Percentiles rank a stretch among this genome's conserved stretches.
Evolutionary conservation across 2,797 vertebrate genomes (phyloP).

Genomic region (Arrhamphus sclerolepis): DNA sequence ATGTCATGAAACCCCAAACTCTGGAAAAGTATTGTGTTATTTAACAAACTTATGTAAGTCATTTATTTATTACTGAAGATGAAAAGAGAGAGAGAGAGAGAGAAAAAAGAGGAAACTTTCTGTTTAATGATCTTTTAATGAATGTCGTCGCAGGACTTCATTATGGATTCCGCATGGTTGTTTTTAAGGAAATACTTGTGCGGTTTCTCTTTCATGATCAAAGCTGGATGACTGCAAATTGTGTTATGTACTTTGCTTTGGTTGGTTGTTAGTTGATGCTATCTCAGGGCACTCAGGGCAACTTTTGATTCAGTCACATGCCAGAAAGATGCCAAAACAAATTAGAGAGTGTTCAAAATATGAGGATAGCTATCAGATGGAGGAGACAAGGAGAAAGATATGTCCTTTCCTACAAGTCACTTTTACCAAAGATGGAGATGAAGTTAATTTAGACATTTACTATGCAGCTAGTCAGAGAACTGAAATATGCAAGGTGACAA

Average conservation of each 20-base stretch:
- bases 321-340: constrained; percentile 46
- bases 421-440: no score
- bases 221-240: constrained; percentile 22
- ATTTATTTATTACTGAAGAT: neutral
- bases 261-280: constrained; percentile 38
- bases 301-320: constrained; percentile 35
- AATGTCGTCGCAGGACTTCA: constrained; percentile 6
- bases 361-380: neutral
- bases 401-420: neutral
- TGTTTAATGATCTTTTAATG: constrained; percentile 24
- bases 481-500: no score
- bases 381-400: neutral
- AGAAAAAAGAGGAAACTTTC: neutral
- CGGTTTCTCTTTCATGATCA: constrained; percentile 39
- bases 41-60: constrained; percentile 2
- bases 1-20: neutral
- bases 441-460: no score
- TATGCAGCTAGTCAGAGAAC: no score
- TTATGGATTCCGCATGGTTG: constrained; percentile 22
- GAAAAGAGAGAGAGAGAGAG: no score
- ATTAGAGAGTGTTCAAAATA: constrained; percentile 33
- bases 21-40: neutral
- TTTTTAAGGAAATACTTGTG: constrained; percentile 18
- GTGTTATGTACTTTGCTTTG: constrained; percentile 37
- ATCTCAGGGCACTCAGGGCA: constrained; percentile 30